Base-by-base conservation (phyloP, 2,888 invertebrate genomes). In the Crematogaster levior region DNA sequence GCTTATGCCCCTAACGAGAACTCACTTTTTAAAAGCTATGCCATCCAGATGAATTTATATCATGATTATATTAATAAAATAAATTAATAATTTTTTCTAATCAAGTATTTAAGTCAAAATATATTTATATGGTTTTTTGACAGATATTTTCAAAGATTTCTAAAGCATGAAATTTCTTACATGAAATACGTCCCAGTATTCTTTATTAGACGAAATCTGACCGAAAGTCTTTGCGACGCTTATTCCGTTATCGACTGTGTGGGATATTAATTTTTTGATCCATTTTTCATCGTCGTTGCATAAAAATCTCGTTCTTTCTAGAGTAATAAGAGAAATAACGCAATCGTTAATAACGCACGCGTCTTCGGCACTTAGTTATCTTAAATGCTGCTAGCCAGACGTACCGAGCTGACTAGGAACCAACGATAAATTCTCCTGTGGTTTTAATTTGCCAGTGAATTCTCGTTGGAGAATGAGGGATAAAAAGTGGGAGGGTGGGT, bases 401-500 rank as follows among this genome's bases (percentile, higher is more conserved):
- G 83, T 86, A 85, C 73, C 75, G 83, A 85, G 82, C 74, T 34
- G 65, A 58, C 81, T 66, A 74, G 88, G 66, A 85, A 82, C 85
- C 51, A 82, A 75, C 86, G 84, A 90, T 91, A 91, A 91, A 91
- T 91, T 85, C 86, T 86, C 85, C 83, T 56, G 87, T 81, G 90
- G 90, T 91, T 91, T 91, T 91, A 91, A 91, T 91, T 91, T 91
- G 89, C 89, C 88, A 85, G 85, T 82, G 90, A 88, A 85, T 87
- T 86, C 84, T 84, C 83, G 58, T 61, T 24, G 18, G 75, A 73
- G 63, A 82, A 82, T 79, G 82, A 58, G 88, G 10, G 27, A 24
- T 58, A 75, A 60, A 70, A 58, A 65, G 75, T 51, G 15, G 24
- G 53, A 21, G 83, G 85, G 79, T 79, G 53, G 81, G 81, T 68